phyloP scores from a whole-genome alignment of 2,113 vertebrate species.

The Paralichthys olivaceus region DNA sequence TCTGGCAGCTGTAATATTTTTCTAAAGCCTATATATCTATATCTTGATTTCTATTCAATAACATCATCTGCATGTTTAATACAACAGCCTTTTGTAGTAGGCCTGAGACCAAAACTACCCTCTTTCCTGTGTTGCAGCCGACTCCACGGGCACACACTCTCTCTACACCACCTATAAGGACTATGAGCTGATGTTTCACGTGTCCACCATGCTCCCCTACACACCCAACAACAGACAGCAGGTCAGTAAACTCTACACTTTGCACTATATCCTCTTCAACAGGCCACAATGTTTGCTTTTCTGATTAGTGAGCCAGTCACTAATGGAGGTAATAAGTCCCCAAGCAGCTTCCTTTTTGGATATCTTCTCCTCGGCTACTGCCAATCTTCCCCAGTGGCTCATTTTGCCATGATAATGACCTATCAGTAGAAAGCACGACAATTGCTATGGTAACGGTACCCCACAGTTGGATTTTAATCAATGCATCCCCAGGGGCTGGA shows the following conservation, averaged over 20 bases:
- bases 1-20: conserved; percentile 6
- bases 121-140: conserved; percentile 82
- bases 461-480: conserved; percentile 69
- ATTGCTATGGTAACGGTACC: conserved; percentile 65
- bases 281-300: conserved; percentile 16
- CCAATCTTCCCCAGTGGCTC: conserved; percentile 55
- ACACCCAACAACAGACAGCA: conserved; percentile 97
- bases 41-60: conserved; percentile 19
- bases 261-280: not conserved
- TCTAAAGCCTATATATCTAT: not conserved
- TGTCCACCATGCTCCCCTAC: conserved; percentile 96
- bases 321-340: conserved; percentile 50
- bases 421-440: conserved; percentile 46
- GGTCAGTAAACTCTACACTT: conserved; percentile 80
- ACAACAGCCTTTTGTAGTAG: not conserved
- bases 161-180: conserved; percentile 98
- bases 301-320: not conserved
- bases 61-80: conserved; percentile 18
- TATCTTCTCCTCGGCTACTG: conserved; percentile 45
- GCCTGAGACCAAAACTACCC: conserved; percentile 3
- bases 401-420: conserved; percentile 70
- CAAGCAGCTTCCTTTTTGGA: conserved; percentile 45
- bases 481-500: conserved; percentile 44
- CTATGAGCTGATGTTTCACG: conserved; percentile 99
- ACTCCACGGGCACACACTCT: conserved; percentile 97